These are phyloP conservation scores for Thaumatotibia leucotreta DNA, from an alignment of 1,140 invertebrate genomes.

Conservation along the genomic window DNA sequence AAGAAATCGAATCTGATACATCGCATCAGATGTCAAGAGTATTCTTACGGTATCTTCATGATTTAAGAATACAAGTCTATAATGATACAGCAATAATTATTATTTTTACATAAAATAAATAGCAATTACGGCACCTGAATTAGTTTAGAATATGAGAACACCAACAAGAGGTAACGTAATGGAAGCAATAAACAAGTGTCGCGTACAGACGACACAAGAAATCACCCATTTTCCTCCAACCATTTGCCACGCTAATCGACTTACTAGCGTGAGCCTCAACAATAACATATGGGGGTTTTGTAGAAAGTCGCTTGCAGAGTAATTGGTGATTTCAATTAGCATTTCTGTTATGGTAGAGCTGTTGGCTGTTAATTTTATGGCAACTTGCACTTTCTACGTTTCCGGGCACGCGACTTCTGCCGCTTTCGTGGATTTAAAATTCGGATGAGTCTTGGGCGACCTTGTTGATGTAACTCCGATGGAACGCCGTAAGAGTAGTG, in stretches of 20 bases:
- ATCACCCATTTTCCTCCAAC: not conserved
- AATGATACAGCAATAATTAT: too few relatives aligned
- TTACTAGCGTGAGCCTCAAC: slow-evolving; percentile 29
- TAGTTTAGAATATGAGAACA: not conserved
- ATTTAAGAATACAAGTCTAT: too few relatives aligned
- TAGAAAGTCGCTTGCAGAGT: slow-evolving; percentile 38
- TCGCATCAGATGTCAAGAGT: too few relatives aligned
- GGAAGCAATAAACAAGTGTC: not conserved
- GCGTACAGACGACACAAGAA: not conserved
- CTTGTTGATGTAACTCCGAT: slow-evolving; percentile 17
- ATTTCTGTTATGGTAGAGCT: slow-evolving; percentile 34
- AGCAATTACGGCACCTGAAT: too few relatives aligned
- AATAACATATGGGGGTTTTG: slow-evolving; percentile 34
- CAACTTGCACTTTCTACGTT: slow-evolving; percentile 48
- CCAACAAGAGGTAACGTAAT: not conserved
- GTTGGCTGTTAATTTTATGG: slow-evolving; percentile 39
- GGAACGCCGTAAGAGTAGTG: not conserved
- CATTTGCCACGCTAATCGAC: not conserved
- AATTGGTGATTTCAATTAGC: slow-evolving; percentile 53
- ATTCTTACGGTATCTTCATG: too few relatives aligned
- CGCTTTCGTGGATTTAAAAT: slow-evolving; percentile 35
- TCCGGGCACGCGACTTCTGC: slow-evolving; percentile 37
- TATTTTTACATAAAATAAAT: too few relatives aligned
- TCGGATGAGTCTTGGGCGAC: slow-evolving; percentile 23
- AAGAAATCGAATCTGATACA: too few relatives aligned